Percentiles rank a stretch among this genome's conserved stretches.
phyloP scores from a whole-genome alignment of 2,113 vertebrate species.

The Petroica traversi region DNA sequence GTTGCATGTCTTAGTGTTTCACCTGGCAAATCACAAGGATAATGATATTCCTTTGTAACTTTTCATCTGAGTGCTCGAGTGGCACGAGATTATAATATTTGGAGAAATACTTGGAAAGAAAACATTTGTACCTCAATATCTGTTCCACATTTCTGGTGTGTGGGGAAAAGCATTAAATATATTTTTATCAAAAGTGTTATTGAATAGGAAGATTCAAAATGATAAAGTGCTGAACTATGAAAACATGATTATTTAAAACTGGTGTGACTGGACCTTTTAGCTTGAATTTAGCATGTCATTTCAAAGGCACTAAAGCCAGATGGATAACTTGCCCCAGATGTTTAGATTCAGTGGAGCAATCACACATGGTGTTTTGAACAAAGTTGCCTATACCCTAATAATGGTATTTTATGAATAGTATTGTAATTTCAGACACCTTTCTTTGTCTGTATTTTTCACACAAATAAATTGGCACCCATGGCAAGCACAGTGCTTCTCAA shows the following conservation, averaged over 20 bases:
- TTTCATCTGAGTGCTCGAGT: background rate
- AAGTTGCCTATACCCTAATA: background rate
- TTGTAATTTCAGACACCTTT: background rate
- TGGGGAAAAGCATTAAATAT: background rate
- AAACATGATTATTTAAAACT: conserved; percentile 28
- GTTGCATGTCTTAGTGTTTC: background rate
- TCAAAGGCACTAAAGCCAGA: conserved; percentile 29
- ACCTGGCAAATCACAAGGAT: background rate
- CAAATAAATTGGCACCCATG: background rate
- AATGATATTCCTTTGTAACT: background rate
- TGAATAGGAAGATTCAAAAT: background rate
- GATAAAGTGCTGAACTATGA: background rate
- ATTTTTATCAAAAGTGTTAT: background rate
- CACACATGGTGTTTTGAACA: background rate
- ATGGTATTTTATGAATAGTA: background rate
- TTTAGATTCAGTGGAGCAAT: background rate
- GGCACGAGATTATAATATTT: background rate
- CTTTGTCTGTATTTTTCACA: background rate
- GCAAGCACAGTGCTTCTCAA: background rate
- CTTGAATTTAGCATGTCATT: background rate
- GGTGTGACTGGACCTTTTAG: background rate
- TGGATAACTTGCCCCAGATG: conserved; percentile 40
- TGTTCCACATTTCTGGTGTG: background rate
- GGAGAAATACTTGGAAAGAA: background rate
- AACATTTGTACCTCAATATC: background rate